phyloP scores from a whole-genome alignment of 2,888 invertebrate genomes.

The Agonopterix heracliana region DNA sequence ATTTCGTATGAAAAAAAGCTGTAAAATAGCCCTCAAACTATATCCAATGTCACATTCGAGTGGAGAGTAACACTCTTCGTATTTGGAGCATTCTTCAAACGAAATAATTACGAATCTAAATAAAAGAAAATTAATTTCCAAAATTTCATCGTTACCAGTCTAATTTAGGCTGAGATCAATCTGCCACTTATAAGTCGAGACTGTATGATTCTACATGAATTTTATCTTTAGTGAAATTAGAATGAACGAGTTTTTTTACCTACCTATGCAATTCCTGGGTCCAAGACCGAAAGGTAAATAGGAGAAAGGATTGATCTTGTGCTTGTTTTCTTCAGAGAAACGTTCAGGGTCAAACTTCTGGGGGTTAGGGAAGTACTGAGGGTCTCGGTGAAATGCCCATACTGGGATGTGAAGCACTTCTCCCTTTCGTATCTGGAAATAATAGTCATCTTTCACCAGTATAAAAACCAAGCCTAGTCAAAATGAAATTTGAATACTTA shows the following conservation, averaged over 20 bases:
- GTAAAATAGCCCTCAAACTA: too few relatives aligned
- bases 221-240: too few relatives aligned
- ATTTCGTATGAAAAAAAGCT: too few relatives aligned
- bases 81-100: too few relatives aligned
- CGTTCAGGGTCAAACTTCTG: constrained; percentile 72
- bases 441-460: background rate
- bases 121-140: too few relatives aligned
- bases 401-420: constrained; percentile 38
- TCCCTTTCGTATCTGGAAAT: constrained; percentile 26
- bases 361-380: constrained; percentile 65
- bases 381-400: constrained; percentile 56
- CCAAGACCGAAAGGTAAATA: constrained; percentile 73
- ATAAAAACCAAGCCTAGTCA: background rate
- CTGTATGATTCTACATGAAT: too few relatives aligned
- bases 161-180: too few relatives aligned
- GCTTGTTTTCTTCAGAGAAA: constrained; percentile 73
- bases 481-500: background rate
- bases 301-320: constrained; percentile 27
- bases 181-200: too few relatives aligned
- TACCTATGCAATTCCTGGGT: constrained; percentile 76
- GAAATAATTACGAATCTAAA: too few relatives aligned
- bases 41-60: too few relatives aligned
- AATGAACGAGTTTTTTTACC: constrained; percentile 1
- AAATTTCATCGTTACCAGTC: too few relatives aligned
- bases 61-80: too few relatives aligned